Evolutionary conservation across 2,797 vertebrate genomes (phyloP), one percentile per base, ranked within the genome.

Genomic region (Acrocephalus scirpaceus): DNA sequence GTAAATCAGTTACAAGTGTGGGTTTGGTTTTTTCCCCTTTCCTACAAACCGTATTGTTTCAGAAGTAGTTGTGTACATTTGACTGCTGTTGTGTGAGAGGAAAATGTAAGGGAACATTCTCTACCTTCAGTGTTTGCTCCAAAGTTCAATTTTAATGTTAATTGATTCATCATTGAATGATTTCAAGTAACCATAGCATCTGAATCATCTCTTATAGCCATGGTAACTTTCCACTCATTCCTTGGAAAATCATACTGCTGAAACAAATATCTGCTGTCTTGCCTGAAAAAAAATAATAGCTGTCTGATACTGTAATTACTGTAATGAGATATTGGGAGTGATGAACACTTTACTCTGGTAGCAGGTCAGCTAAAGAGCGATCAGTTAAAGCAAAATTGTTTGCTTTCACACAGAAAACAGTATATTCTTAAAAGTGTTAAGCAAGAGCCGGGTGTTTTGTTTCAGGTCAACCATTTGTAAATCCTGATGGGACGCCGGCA

Each of bases 381-480:
- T 81, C 42, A 50, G 34, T 42, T 64, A 67, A 74, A 91, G 61
- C 29, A 45, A 61, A 19, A 23, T 11, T 27, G 23, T 45, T 22
- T 32, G 14, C 5, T 81, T 90, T 60, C n/a, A 34, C 64, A 18
- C 48, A 42, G 44, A 30, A 69, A 61, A 44, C 12, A 30, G 8
- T 27, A 5, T 4, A 0, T 57, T 78, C 34, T 64, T 72, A 4
- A 30, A 88, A 72, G 25, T 3, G 5, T 66, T 89, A 22, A 76
- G 29, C 58, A 86, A 83, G 60, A 65, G 45, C 38, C 12, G 25
- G 7, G 19, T 48, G 10, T 87, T 90, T 61, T 70, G 14, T 98
- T 98, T 91, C 94, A 99, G 99, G 99, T 88, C 99, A 99, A 94
- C 99, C 99, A 2, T 99, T 99, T 96, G 98, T 99, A 93, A 99